phyloP scores from a whole-genome alignment of 2,797 vertebrate genomes.

The Spinibarbus caldwelli region DNA sequence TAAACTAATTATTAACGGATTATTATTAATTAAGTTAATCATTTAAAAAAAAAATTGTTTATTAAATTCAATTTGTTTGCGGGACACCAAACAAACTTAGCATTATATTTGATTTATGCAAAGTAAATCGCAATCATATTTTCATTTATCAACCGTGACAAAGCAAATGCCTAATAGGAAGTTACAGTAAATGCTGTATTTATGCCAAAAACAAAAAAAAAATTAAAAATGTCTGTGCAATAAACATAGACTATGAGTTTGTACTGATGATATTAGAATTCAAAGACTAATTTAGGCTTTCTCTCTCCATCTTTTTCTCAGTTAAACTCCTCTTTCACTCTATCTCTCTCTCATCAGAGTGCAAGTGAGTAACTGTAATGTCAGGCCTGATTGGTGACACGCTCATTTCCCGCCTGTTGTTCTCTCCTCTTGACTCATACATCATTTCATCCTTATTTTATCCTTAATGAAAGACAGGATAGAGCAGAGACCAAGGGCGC shows the following conservation, averaged over 20 bases:
- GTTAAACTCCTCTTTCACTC: not conserved
- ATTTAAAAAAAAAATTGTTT: not conserved
- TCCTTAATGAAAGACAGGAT: slow-evolving; percentile 22
- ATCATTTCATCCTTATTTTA: slow-evolving; percentile 45
- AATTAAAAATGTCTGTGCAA: not conserved
- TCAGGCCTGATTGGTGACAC: slow-evolving; percentile 44
- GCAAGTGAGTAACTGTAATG: slow-evolving; percentile 30
- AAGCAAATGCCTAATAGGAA: not conserved
- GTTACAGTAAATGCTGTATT: not conserved
- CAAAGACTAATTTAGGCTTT: not conserved
- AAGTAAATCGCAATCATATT: not conserved
- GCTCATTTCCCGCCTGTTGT: slow-evolving; percentile 62
- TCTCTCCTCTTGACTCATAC: slow-evolving; percentile 37
- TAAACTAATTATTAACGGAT: no score
- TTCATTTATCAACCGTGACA: no score
- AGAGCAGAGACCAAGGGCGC: slow-evolving; percentile 11
- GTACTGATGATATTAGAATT: not conserved
- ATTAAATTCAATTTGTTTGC: not conserved
- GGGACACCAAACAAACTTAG: not conserved
- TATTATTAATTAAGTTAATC: not conserved
- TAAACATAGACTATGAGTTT: not conserved
- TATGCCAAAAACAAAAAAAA: not conserved
- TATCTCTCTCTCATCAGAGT: slow-evolving; percentile 20
- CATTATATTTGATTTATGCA: not conserved
- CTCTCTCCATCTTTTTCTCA: not conserved